Percentiles rank a stretch among this genome's conserved stretches.
Evolutionary conservation across 2,113 vertebrate species (phyloP).

Genomic region (Ceyx margarethae): DNA sequence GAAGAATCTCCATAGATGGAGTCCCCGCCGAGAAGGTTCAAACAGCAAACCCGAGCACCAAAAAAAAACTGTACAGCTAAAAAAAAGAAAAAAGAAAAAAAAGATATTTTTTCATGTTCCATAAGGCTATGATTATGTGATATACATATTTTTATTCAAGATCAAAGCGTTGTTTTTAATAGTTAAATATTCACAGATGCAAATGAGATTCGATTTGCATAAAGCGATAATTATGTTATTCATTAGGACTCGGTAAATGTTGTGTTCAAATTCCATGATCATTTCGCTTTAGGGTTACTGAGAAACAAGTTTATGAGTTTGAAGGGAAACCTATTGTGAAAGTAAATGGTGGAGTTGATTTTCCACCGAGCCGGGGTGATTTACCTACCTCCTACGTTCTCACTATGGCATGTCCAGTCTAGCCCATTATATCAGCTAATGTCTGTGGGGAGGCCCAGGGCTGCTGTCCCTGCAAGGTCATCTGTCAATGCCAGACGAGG

Average conservation of each 20-base stretch:
- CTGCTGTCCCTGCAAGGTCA: conserved; percentile 66
- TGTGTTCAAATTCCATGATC: conserved; percentile 61
- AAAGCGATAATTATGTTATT: conserved; percentile 74
- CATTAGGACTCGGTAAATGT: conserved; percentile 71
- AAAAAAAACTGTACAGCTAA: conserved; percentile 7
- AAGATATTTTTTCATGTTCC: conserved; percentile 60
- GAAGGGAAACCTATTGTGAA: conserved; percentile 52
- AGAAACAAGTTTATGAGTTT: conserved; percentile 54
- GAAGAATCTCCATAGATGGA: neutral
- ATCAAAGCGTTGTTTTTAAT: conserved; percentile 72
- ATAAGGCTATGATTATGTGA: conserved; percentile 73
- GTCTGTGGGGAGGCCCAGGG: conserved; percentile 50
- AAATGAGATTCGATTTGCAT: conserved; percentile 64
- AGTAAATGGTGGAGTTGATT: conserved; percentile 11
- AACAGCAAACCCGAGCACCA: conserved; percentile 13
- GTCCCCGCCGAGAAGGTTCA: conserved; percentile 22
- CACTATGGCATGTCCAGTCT: conserved; percentile 45
- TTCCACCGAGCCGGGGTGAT: neutral
- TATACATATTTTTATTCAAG: conserved; percentile 71
- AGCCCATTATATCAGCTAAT: conserved; percentile 47
- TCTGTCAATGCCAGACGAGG: conserved; percentile 67
- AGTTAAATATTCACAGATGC: conserved; percentile 72
- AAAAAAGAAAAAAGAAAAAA: conserved; percentile 3
- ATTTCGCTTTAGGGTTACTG: conserved; percentile 66
- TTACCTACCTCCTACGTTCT: conserved; percentile 34